These are phyloP conservation scores for Garrulus glandarius DNA, from an alignment of 2,797 vertebrate species.

Conservation along the genomic window DNA sequence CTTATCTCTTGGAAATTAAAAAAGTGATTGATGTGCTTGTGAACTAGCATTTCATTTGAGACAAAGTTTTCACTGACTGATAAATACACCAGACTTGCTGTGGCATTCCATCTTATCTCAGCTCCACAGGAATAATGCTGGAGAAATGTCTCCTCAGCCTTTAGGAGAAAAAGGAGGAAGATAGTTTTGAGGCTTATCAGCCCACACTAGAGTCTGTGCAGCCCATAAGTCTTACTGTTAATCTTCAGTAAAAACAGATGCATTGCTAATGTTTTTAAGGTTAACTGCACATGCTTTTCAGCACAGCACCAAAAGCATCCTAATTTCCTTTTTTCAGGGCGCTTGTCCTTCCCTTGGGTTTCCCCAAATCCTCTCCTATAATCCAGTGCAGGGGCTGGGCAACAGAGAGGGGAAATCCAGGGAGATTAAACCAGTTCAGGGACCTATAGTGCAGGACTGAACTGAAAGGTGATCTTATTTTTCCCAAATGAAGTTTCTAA, in stretches of 20 bases:
- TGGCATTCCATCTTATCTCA: conserved; percentile 83
- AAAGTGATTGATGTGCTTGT: conserved; percentile 43
- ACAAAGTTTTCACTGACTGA: conserved; percentile 75
- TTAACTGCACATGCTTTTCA: neutral
- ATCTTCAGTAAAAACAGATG: conserved; percentile 26
- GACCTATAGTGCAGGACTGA: neutral
- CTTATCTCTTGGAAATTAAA: conserved; percentile 48
- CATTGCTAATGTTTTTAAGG: neutral
- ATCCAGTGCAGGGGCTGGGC: neutral
- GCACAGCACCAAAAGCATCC: neutral
- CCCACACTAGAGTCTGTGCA: neutral
- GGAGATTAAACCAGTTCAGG: neutral
- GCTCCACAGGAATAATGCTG: conserved; percentile 68
- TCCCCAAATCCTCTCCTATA: neutral
- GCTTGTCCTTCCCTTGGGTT: neutral
- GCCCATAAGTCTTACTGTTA: neutral
- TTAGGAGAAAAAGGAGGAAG: conserved; percentile 74
- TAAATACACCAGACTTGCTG: conserved; percentile 72
- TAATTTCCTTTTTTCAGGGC: neutral
- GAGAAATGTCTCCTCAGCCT: conserved; percentile 71
- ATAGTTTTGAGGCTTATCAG: conserved; percentile 30
- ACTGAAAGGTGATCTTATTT: neutral
- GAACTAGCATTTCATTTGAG: conserved; percentile 68
- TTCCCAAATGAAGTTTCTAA: neutral
- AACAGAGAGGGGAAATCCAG: neutral